Evolutionary conservation across 2,888 invertebrate genomes (phyloP).

Genomic region (Epirrhoe alternata): DNA sequence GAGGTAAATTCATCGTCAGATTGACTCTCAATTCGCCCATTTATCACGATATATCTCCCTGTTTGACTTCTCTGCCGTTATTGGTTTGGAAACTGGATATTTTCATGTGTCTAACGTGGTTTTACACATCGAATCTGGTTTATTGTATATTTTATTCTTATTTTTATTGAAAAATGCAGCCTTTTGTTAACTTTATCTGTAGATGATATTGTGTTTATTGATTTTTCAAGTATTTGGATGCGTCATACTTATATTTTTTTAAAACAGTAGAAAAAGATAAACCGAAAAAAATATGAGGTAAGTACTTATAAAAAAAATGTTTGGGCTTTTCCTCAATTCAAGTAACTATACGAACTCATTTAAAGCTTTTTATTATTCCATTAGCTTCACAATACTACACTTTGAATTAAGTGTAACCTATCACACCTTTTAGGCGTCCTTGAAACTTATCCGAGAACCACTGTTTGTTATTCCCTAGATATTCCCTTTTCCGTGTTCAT

Average conservation of each 20-base stretch:
- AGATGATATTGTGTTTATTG: too few species aligned
- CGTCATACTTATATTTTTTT: too few species aligned
- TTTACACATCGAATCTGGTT: neutral
- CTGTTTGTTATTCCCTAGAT: conserved; percentile 46
- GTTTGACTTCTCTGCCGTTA: conserved; percentile 17
- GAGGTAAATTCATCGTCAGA: conserved; percentile 18
- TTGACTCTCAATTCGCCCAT: conserved; percentile 23
- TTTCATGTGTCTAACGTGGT: neutral
- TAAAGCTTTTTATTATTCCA: neutral
- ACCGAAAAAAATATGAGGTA: too few species aligned
- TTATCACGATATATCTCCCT: conserved; percentile 24
- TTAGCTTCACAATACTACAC: neutral
- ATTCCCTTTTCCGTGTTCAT: conserved; percentile 43
- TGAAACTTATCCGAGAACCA: conserved; percentile 42
- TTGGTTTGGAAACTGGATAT: conserved; percentile 9
- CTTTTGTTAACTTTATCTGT: too few species aligned
- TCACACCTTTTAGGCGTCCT: conserved; percentile 33
- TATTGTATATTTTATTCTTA: neutral
- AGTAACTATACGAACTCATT: neutral
- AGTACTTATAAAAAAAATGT: too few species aligned
- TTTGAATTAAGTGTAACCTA: conserved; percentile 25
- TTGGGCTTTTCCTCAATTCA: neutral
- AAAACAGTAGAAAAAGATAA: too few species aligned
- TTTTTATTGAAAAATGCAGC: neutral
- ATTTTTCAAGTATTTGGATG: too few species aligned